A percentile compares a stretch with the other conserved stretches of the same genome.
Conservation (phyloP, 2,888 invertebrate genomes). For the Acleris emargana region DNA sequence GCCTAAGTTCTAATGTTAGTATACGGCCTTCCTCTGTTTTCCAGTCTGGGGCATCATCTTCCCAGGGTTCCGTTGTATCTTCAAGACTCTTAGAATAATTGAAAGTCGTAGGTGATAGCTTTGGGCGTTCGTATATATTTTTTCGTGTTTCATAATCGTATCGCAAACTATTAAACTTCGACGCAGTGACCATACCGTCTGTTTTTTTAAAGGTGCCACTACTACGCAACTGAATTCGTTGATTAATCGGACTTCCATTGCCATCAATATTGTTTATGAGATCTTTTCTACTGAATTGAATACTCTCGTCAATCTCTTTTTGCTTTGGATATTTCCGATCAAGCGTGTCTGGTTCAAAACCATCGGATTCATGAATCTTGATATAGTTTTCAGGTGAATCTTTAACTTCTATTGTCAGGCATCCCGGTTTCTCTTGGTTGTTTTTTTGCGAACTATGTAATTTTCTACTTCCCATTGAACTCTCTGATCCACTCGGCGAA, state of each 20-base stretch:
- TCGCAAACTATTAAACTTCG: constrained; percentile 86
- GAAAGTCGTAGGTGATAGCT: constrained; percentile 57
- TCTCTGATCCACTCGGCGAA: constrained; percentile 83
- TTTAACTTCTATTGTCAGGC: constrained; percentile 92
- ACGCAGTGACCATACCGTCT: constrained; percentile 60
- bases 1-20: constrained; percentile 88
- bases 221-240: constrained; percentile 86
- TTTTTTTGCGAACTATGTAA: constrained; percentile 80
- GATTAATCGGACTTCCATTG: constrained; percentile 51
- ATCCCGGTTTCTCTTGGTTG: constrained; percentile 87
- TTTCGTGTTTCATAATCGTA: constrained; percentile 89
- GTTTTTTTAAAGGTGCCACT: constrained; percentile 88
- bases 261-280: constrained; percentile 61
- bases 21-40: constrained; percentile 84
- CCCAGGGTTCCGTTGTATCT: constrained; percentile 57
- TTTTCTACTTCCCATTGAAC: constrained; percentile 83
- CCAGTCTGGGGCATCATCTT: constrained; percentile 64
- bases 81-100: constrained; percentile 62
- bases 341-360: constrained; percentile 93
- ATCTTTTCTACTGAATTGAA: constrained; percentile 66
- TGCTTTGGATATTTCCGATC: constrained; percentile 88
- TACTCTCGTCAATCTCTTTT: constrained; percentile 58
- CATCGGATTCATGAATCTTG: constrained; percentile 90
- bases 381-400: constrained; percentile 91
- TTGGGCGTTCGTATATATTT: constrained; percentile 71